Evolutionary conservation across 2,797 vertebrate species (phyloP), one percentile per base, ranked within the genome.

Genomic region (Eulemur coronatus): DNA sequence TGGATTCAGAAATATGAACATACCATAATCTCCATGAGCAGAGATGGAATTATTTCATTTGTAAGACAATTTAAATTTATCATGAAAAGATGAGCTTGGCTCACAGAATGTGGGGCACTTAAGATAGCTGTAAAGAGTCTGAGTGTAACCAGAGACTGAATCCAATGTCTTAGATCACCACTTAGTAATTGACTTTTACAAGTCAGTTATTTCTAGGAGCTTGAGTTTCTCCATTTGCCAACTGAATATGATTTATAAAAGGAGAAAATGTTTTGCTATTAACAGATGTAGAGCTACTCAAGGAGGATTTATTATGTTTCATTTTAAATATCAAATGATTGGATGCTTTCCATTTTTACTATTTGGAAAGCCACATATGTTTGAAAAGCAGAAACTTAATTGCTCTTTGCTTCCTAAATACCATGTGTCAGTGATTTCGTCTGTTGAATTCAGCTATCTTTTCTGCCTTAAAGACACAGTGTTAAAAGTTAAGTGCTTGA

Each of bases 261-360:
- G 30, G 69, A 94, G 81, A 70, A 67, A 55, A 33, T 94, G 30
- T 67, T 94, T 75, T 41, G 41, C 52, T 92, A 41, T 75, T 73
- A 76, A 55, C 30, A 55, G 50, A 90, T 76, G 67, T 73, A 67
- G 79, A 96, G 46, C 22, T 73, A 69, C 8, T 90, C 7, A 79
- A 55, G 38, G 43, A 94, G 38, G 15, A 63, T 82, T 89, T 75
- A 9, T 67, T 93, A 22, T 79, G 30, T 59, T 93, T 90, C 17
- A 75, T 75, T 91, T 91, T 87, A 61, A 82, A 65, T 87, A 84
- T 87, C 63, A 91, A 69, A 87, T 84, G 33, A 72, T 48, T 38
- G 15, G 2, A 79, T 65, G 24, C 30, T 84, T 88, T 84, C 52
- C 35, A 46, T 57, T 96, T 85, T 90, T 78, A 50, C 38, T 84